phyloP scores from a whole-genome alignment of 2,113 vertebrate species.

The Tringa solitaria region DNA sequence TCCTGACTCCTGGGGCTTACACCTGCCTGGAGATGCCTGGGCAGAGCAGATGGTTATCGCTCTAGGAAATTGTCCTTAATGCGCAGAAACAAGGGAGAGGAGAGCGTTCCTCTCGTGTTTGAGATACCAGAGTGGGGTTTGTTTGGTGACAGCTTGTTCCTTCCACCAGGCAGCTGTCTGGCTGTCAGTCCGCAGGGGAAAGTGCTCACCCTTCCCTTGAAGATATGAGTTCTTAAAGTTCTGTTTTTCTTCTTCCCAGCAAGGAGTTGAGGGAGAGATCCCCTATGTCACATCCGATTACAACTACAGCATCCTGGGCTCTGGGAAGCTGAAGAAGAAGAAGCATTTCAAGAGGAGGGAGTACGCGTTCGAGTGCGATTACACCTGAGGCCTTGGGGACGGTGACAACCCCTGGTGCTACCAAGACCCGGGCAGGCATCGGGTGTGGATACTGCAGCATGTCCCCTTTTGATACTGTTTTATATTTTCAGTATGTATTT shows the following conservation, averaged over 20 bases:
- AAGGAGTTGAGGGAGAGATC: conserved; percentile 78
- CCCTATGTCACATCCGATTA: conserved; percentile 90
- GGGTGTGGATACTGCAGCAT: fast-evolving
- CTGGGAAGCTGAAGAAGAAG: conserved; percentile 83
- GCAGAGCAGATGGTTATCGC: neutral
- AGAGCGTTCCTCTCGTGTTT: neutral
- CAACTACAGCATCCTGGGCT: conserved; percentile 82
- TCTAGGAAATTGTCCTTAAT: neutral
- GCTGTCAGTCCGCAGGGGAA: too few species aligned
- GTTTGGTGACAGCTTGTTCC: neutral
- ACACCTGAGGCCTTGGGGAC: neutral
- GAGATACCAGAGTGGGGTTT: neutral
- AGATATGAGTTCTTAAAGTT: fast-evolving
- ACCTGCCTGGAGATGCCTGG: neutral
- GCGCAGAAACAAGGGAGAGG: neutral
- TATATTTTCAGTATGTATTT: neutral
- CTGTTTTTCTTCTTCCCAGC: conserved; percentile 68
- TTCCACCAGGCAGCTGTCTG: neutral
- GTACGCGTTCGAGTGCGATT: neutral
- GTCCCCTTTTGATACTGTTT: neutral
- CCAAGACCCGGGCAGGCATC: neutral
- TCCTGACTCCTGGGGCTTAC: neutral
- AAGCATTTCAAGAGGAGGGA: conserved; percentile 63
- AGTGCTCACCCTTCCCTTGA: fast-evolving
- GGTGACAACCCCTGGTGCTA: neutral